Evolutionary conservation across 35 echinoderm and acorn worm species (phyloP), one percentile per base, ranked within the genome.

Genomic region (Stichopus chloronotus): DNA sequence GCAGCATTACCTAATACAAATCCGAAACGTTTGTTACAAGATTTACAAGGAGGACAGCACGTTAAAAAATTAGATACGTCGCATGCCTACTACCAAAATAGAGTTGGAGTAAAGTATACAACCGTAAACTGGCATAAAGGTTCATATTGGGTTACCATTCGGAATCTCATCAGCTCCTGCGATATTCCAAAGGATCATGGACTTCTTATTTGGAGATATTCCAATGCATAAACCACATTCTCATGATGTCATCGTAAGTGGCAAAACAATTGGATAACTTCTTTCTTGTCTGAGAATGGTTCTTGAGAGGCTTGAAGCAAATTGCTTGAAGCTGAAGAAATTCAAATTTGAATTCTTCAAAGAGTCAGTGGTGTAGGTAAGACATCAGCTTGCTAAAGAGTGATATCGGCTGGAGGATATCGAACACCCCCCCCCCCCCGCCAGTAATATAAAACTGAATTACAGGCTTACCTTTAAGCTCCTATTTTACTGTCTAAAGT

Each of bases 281-380:
- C 13, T 92, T 5, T 25, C 52, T 14, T 92, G 90, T 79, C 79
- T 98, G 9, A 55, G 90, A 5, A 91, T 57, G 52, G 92, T 95
- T 24, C 83, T 97, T 3, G n/a, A 95, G 10, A 71, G 85, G 63
- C 60, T 95, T 19, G 72, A 91, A 19, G 58, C 91, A 17, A 58
- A 69, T 91, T 86, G 94, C 6, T 21, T 90, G 5, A 91, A 76
- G 57, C 56, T 84, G 61, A 43, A 93, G 77, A 76, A 91, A 68
- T 11, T 14, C 4, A 98, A 95, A 78, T 98, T 94, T 93, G 92
- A 71, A 53, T 94, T 98, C 54, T n/a, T 94, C 9, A 56, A 74
- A 53, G 63, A 92, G n/a, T 92, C 87, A 24, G 92, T 98, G 4
- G 23, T 76, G 24, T 92, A 81, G 59, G 55, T 97, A 7, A 82